These are phyloP conservation scores for Emydura subglobosa DNA, from an alignment of 2,113 vertebrate species.

Conservation along the genomic window DNA sequence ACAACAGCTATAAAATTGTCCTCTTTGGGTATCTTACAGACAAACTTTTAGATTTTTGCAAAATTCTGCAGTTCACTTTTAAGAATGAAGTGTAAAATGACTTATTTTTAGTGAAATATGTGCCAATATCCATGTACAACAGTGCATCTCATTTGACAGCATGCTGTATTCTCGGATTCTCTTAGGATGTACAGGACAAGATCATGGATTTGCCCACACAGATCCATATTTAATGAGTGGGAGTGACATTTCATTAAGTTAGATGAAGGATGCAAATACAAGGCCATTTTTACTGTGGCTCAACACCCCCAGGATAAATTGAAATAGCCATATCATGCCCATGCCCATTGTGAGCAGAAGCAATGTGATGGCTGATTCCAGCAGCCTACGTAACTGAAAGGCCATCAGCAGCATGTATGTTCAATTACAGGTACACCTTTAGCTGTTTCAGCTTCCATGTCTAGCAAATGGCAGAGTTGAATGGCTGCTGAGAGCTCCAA, in stretches of 20 bases:
- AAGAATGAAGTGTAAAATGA: neutral
- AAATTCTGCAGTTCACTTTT: neutral
- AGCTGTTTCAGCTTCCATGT: neutral
- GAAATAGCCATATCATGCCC: neutral
- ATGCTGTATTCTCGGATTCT: neutral
- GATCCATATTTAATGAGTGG: neutral
- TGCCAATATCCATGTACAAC: neutral
- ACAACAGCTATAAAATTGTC: neutral
- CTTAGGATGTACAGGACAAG: neutral
- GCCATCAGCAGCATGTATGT: neutral
- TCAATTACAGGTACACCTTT: neutral
- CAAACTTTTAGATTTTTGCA: neutral
- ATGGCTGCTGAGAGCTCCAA: neutral
- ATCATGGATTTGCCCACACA: neutral
- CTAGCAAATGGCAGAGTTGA: neutral
- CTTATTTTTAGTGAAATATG: neutral
- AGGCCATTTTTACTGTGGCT: neutral
- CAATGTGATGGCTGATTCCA: neutral
- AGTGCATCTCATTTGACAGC: conserved; percentile 1
- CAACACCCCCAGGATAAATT: neutral
- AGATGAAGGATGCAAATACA: neutral
- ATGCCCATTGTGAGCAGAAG: neutral
- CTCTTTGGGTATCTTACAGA: neutral
- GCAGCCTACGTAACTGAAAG: neutral
- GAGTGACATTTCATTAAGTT: neutral